Evolutionary conservation across 2,888 invertebrate genomes (phyloP), one percentile per base, ranked within the genome.

Genomic region (Petrophora chlorosata): DNA sequence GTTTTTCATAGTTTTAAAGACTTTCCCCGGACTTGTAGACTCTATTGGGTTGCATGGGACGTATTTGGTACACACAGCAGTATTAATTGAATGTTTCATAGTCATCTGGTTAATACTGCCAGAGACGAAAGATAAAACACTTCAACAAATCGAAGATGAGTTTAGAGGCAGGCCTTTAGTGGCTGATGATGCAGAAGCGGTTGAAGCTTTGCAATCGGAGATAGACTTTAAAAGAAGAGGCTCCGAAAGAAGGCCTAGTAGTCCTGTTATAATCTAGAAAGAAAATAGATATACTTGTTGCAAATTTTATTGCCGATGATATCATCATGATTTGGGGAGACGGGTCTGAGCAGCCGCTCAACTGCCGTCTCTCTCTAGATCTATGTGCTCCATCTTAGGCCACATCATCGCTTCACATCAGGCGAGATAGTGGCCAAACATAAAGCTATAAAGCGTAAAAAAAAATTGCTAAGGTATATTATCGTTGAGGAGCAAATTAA

Each of bases 81-180:
- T 82, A 0, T 76, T 93, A 33, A 77, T 91, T 0, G 74, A 92
- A 2, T 59, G 90, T 10, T 90, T 93, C 16, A 73, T 90, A 1
- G 55, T 92, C 0, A 91, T 92, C 44, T 83, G 92, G 52, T 84
- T 90, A 33, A 66, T 90, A 14, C 67, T 94, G 23, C 94, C 94
- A 0, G 94, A 94, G 73, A 94, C 94, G 0, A 92, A 91, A 54
- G 92, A 92, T 1, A 92, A 90, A 57, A 92, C 93, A 0, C 73
- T 94, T 32, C 85, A 92, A 45, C 92, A 94, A 69, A 94, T 94
- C 45, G 93, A 94, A 59, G 91, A 92, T 15, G 77, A 78, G 30
- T 91, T 92, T 44, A 76, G 79, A 55, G 84, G 82, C 10, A 41
- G 1, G 25, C 58, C 60, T 9, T 12, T 63, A 12, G 44, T 55